phyloP scores from a whole-genome alignment of 2,113 vertebrate species.

The Antechinus stuartii region DNA sequence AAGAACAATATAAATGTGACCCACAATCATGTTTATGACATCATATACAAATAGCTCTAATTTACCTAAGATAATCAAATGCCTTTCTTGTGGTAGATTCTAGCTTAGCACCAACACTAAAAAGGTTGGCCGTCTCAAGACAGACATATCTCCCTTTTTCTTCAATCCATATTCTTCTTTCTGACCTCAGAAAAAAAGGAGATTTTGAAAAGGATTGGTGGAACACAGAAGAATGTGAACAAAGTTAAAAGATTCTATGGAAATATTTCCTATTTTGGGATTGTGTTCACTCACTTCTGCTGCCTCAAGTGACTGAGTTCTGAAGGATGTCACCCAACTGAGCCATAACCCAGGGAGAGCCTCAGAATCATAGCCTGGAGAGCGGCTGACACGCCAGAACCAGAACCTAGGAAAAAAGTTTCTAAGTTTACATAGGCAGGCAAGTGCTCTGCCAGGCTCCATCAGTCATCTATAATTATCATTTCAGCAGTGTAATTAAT shows the following conservation, averaged over 20 bases:
- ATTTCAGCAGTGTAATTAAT: background rate
- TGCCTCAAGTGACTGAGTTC: background rate
- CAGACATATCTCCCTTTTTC: background rate
- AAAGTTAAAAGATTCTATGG: background rate
- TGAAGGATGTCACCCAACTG: background rate
- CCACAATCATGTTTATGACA: background rate
- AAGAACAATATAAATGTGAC: background rate
- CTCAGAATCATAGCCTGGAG: accelerated
- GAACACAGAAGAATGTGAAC: background rate
- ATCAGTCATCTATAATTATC: background rate
- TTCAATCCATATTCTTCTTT: background rate
- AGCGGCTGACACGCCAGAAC: background rate
- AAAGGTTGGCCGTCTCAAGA: background rate
- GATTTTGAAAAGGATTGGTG: accelerated
- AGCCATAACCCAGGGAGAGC: background rate
- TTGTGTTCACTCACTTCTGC: background rate
- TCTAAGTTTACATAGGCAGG: background rate
- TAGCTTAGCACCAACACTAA: background rate
- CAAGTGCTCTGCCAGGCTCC: background rate
- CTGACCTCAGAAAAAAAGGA: background rate
- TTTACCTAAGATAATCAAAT: background rate
- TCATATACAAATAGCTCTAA: background rate
- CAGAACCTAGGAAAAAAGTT: background rate
- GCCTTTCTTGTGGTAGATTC: background rate
- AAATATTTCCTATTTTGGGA: background rate